phyloP scores from a whole-genome alignment of 1,140 invertebrate genomes.

The Aphis craccivora region DNA sequence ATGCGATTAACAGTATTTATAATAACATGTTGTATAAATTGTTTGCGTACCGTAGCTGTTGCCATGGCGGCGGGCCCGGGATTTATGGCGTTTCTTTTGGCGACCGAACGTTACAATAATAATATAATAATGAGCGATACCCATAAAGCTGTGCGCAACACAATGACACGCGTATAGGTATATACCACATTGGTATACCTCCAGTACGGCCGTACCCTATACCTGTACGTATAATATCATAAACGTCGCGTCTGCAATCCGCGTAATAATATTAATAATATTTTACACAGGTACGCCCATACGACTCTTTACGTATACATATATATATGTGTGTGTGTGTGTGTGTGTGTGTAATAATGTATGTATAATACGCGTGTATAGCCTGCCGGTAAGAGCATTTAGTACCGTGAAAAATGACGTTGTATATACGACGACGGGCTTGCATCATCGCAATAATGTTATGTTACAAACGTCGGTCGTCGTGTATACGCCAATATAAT shows the following conservation, averaged over 20 bases:
- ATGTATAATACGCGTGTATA: too few species aligned
- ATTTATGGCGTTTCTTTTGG: constrained; percentile 15
- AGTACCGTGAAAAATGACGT: background rate
- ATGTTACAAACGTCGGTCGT: background rate
- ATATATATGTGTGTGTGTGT: background rate
- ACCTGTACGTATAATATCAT: background rate
- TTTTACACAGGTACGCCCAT: background rate
- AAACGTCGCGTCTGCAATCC: background rate
- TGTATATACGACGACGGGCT: background rate
- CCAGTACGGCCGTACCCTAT: too few species aligned
- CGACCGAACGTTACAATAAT: background rate
- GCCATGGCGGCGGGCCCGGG: too few species aligned
- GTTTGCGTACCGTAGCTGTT: background rate
- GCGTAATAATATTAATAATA: background rate
- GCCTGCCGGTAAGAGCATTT: background rate
- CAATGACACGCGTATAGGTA: background rate
- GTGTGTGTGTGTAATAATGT: background rate
- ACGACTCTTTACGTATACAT: background rate
- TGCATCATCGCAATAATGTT: background rate
- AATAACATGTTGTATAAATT: background rate
- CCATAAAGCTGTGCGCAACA: background rate
- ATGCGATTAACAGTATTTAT: background rate
- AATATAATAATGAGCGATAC: background rate
- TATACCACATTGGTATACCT: background rate
- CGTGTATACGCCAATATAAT: background rate